A percentile compares a stretch with the other conserved stretches of the same genome.
phyloP scores from a whole-genome alignment of 64 coral and sea anemone genomes.

The Acropora yongei region DNA sequence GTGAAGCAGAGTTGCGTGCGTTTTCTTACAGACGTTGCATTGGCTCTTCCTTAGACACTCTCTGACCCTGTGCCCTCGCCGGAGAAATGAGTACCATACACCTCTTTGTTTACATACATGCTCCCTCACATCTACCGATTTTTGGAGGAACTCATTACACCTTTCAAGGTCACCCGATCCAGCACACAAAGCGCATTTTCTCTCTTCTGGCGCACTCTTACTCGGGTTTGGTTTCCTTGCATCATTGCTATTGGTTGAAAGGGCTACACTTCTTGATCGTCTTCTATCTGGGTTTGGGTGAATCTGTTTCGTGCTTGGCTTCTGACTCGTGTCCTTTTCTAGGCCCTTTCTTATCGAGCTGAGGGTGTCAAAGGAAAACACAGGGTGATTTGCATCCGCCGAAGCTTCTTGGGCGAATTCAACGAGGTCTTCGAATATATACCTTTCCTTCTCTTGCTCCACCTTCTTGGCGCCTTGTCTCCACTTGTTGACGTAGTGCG shows the following conservation, averaged over 20 bases:
- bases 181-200: conserved; percentile 10
- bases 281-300: neutral
- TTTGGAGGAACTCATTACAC: conserved; percentile 41
- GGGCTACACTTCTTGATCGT: neutral
- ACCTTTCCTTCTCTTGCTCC: neutral
- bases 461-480: neutral
- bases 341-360: conserved; percentile 32
- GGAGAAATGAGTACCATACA: neutral
- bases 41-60: neutral
- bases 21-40: neutral
- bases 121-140: conserved; percentile 9
- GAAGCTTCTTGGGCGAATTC: conserved; percentile 37
- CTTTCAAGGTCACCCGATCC: neutral
- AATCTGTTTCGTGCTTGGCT: neutral
- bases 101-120: conserved; percentile 17
- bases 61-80: neutral
- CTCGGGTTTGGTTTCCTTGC: neutral
- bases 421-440: neutral
- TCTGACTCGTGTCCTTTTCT: conserved; percentile 4
- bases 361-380: conserved; percentile 33
- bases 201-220: neutral
- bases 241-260: neutral
- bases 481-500: neutral
- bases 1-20: conserved; percentile 11
- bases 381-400: conserved; percentile 25